Evolutionary conservation across 1,140 invertebrate species (phyloP).

Genomic region (Calycopis cecrops): DNA sequence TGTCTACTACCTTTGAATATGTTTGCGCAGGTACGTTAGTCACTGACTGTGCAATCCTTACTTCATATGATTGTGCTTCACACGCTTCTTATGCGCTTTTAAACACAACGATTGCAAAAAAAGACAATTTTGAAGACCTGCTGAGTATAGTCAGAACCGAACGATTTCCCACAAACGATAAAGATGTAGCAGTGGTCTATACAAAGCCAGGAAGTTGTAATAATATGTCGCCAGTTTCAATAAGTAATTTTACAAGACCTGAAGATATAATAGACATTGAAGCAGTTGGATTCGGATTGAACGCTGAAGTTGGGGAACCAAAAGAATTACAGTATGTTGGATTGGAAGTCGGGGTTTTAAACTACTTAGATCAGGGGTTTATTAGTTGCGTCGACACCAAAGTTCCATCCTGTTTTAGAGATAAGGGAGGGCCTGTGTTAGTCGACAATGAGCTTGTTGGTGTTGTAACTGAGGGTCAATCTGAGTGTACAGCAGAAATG

Average conservation of each 20-base stretch:
- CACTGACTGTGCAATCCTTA: slow-evolving; percentile 55
- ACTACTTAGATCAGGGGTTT: slow-evolving; percentile 32
- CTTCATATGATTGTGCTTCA: slow-evolving; percentile 48
- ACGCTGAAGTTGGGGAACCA: slow-evolving; percentile 40
- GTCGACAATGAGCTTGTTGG: slow-evolving; percentile 53
- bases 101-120: slow-evolving; percentile 51
- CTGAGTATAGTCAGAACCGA: slow-evolving; percentile 51
- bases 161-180: slow-evolving; percentile 51
- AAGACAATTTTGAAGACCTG: slow-evolving; percentile 25
- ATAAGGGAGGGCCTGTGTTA: slow-evolving; percentile 53
- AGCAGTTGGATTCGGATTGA: slow-evolving; percentile 57
- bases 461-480: slow-evolving; percentile 42
- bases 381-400: slow-evolving; percentile 61
- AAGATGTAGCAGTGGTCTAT: slow-evolving; percentile 53
- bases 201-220: slow-evolving; percentile 48
- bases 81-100: slow-evolving; percentile 43
- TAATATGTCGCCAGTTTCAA: slow-evolving; percentile 43
- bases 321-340: slow-evolving; percentile 56
- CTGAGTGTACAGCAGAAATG: slow-evolving; percentile 52
- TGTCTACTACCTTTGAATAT: slow-evolving; percentile 57
- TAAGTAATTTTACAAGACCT: slow-evolving; percentile 45
- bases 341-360: slow-evolving; percentile 33
- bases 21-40: slow-evolving; percentile 54
- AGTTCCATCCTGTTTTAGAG: slow-evolving; percentile 54
- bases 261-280: slow-evolving; percentile 37